These are phyloP conservation scores for Mohoua ochrocephala DNA, from an alignment of 2,113 vertebrate species.

Conservation along the genomic window DNA sequence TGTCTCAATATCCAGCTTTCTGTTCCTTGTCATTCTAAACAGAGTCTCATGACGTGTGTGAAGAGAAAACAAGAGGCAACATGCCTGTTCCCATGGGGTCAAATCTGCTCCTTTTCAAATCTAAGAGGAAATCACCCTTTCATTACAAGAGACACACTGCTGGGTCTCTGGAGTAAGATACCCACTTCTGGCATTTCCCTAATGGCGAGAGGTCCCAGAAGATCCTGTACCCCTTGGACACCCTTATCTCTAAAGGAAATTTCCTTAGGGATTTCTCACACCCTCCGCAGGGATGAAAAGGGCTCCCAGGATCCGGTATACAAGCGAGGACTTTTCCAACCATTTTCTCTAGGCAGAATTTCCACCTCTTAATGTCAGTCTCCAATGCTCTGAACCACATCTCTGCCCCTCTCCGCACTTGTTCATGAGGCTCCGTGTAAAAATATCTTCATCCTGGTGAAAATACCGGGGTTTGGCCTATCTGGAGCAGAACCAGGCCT, in stretches of 20 bases:
- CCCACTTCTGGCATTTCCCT: neutral
- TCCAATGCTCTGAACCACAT: neutral
- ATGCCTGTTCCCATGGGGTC: neutral
- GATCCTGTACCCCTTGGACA: neutral
- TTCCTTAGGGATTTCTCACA: neutral
- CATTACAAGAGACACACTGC: neutral
- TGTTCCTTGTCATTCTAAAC: neutral
- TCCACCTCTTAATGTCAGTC: neutral
- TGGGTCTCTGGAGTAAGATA: neutral
- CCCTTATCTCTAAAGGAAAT: neutral
- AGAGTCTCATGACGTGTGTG: neutral
- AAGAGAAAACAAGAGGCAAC: neutral
- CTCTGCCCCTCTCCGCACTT: neutral
- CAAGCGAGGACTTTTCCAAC: neutral
- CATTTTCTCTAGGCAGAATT: neutral
- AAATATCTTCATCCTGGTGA: neutral
- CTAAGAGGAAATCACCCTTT: neutral
- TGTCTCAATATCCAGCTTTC: neutral
- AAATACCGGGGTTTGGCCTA: neutral
- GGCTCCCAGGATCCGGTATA: neutral
- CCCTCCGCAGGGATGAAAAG: neutral
- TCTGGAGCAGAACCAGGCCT: neutral
- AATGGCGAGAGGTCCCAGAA: neutral
- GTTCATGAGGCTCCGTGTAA: rapidly evolving
- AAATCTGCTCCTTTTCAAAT: neutral